Conservation (phyloP, 2,113 vertebrate genomes). For the Tor tambroides region DNA sequence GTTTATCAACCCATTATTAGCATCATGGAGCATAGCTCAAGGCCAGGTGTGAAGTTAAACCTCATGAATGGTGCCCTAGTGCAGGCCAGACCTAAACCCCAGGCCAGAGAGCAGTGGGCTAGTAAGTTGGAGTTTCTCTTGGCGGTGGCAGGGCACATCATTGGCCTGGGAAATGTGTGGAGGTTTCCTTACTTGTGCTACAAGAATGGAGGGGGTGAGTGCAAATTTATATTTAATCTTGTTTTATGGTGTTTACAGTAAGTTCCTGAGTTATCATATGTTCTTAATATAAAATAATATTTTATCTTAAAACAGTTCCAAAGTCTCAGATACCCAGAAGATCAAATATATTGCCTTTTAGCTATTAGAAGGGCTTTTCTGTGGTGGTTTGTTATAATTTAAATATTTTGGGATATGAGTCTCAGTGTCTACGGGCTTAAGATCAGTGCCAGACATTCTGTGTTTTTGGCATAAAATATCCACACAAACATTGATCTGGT, state of each 20-base stretch:
- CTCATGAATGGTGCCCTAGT: slow-evolving; percentile 37
- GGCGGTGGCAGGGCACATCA: slow-evolving; percentile 74
- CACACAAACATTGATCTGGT: slow-evolving; percentile 11
- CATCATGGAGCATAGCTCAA: slow-evolving; percentile 56
- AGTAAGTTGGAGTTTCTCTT: slow-evolving; percentile 75
- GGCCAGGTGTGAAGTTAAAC: slow-evolving; percentile 47
- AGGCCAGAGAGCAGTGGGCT: slow-evolving; percentile 71
- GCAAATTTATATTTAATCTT: slow-evolving; percentile 19
- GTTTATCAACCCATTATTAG: slow-evolving; percentile 5
- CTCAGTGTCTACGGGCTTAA: neutral
- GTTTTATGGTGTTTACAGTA: neutral
- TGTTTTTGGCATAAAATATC: neutral
- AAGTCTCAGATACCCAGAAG: neutral
- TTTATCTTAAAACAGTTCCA: neutral
- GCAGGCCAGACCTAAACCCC: slow-evolving; percentile 50
- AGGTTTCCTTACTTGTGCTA: slow-evolving; percentile 81
- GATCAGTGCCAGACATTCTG: neutral
- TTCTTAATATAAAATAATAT: neutral
- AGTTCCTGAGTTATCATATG: neutral
- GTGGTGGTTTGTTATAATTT: neutral
- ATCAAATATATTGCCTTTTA: neutral
- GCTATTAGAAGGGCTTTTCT: neutral
- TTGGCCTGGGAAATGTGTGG: slow-evolving; percentile 80
- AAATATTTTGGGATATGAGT: neutral
- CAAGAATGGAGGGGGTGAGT: slow-evolving; percentile 80